These are phyloP conservation scores for Acanthisitta chloris DNA, from an alignment of 2,113 vertebrate species.

Conservation along the genomic window DNA sequence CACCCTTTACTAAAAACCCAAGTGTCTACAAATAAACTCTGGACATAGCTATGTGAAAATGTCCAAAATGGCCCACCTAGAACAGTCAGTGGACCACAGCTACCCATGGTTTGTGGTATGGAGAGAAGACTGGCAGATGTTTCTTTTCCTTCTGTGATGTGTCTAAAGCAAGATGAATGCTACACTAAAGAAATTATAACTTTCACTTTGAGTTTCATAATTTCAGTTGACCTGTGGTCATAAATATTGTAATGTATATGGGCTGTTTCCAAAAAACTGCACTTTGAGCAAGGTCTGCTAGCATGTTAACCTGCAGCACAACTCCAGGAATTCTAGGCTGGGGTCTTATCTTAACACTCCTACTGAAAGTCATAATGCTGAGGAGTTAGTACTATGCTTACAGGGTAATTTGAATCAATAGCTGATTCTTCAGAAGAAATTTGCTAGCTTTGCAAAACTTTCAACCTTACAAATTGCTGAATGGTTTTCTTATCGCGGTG, in stretches of 20 bases:
- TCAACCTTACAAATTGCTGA: constrained; percentile 48
- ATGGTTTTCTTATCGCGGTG: constrained; percentile 62
- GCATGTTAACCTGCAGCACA: background rate
- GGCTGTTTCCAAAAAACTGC: background rate
- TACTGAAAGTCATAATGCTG: background rate
- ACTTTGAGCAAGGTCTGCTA: background rate
- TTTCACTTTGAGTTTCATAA: background rate
- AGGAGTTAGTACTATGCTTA: constrained; percentile 19
- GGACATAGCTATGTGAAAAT: background rate
- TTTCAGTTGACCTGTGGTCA: background rate
- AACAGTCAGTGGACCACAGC: background rate
- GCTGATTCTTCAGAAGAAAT: constrained; percentile 51
- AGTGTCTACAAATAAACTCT: background rate
- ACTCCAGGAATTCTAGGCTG: background rate
- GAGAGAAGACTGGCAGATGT: background rate
- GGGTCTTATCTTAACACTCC: background rate
- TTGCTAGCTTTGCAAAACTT: constrained; percentile 51
- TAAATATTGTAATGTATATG: background rate
- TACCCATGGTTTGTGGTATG: background rate
- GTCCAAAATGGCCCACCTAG: background rate
- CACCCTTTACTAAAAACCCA: background rate
- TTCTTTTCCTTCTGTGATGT: background rate
- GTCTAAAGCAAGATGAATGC: background rate
- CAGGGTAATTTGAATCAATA: constrained; percentile 39
- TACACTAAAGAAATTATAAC: background rate